A percentile compares a stretch with the other conserved stretches of the same genome.
Evolutionary conservation across 2,113 vertebrate genomes (phyloP).

Genomic region (Myotis brandtii): DNA sequence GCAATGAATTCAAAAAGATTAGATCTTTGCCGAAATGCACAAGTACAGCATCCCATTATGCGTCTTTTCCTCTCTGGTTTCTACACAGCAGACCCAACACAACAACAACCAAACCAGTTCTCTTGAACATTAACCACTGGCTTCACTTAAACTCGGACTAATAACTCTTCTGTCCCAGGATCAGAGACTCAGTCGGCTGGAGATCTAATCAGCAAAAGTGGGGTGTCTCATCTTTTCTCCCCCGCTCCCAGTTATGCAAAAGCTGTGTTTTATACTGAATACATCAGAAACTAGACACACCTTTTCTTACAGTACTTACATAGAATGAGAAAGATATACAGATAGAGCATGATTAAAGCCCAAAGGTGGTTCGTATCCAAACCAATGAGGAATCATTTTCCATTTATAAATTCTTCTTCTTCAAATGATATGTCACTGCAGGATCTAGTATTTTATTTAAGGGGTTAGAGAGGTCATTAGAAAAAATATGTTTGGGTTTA

Average conservation of each 20-base stretch:
- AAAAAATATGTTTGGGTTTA: conserved; percentile 32
- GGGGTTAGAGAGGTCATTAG: not conserved
- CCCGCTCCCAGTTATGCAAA: not conserved
- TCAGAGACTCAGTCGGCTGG: conserved; percentile 45
- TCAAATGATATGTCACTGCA: not conserved
- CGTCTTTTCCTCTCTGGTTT: conserved; percentile 67
- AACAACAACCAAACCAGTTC: conserved; percentile 54
- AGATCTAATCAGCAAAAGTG: not conserved
- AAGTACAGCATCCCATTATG: conserved; percentile 78
- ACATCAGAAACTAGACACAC: not conserved
- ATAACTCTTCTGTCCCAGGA: conserved; percentile 45
- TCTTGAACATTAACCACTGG: conserved; percentile 50
- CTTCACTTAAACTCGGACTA: conserved; percentile 67
- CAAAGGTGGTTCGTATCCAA: not conserved
- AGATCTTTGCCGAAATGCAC: conserved; percentile 79
- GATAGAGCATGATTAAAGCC: not conserved
- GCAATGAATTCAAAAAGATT: conserved; percentile 84
- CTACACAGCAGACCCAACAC: conserved; percentile 72
- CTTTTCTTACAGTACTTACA: not conserved
- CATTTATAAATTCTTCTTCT: conserved; percentile 27
- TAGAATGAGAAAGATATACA: not conserved
- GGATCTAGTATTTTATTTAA: conserved; percentile 19
- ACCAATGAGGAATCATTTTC: not conserved
- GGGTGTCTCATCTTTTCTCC: not conserved
- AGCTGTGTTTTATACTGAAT: not conserved